These are phyloP conservation scores for Tokudaia muenninki DNA, from an alignment of 2,797 vertebrate species.

Conservation along the genomic window DNA sequence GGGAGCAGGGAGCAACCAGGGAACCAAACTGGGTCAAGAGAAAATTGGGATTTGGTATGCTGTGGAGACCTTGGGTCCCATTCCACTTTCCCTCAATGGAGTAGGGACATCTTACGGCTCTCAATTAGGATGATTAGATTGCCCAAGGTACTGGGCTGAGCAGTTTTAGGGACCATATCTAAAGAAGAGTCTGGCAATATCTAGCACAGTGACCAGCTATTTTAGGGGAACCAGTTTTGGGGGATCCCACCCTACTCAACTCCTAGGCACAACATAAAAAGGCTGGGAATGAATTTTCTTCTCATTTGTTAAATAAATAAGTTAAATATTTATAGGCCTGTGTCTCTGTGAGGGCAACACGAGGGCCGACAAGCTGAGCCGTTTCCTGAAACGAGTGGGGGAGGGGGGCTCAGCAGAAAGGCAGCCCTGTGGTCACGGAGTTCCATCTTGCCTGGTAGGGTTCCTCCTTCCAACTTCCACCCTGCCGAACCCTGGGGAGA, in stretches of 20 bases:
- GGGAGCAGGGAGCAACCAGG: too few species aligned
- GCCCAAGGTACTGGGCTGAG: background rate
- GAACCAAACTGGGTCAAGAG: background rate
- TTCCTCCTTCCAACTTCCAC: background rate
- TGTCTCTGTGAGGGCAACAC: constrained; percentile 33
- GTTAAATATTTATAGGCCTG: constrained; percentile 78
- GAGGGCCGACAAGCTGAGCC: constrained; percentile 14
- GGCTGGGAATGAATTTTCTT: constrained; percentile 46
- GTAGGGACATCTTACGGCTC: background rate
- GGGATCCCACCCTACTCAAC: background rate
- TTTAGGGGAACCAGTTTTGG: background rate
- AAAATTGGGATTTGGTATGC: background rate
- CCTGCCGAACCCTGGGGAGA: background rate
- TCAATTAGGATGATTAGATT: background rate
- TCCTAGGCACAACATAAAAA: background rate
- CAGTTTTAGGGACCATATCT: background rate
- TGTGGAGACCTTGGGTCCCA: background rate
- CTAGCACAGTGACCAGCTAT: background rate
- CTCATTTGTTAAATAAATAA: constrained; percentile 82
- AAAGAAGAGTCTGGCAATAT: background rate
- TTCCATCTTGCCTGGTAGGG: background rate
- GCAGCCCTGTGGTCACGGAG: background rate
- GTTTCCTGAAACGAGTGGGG: background rate
- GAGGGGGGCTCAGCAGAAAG: background rate
- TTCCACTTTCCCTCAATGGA: background rate